Evolutionary conservation across 2,797 vertebrate species (phyloP).

Genomic region (Hipposideros larvatus): DNA sequence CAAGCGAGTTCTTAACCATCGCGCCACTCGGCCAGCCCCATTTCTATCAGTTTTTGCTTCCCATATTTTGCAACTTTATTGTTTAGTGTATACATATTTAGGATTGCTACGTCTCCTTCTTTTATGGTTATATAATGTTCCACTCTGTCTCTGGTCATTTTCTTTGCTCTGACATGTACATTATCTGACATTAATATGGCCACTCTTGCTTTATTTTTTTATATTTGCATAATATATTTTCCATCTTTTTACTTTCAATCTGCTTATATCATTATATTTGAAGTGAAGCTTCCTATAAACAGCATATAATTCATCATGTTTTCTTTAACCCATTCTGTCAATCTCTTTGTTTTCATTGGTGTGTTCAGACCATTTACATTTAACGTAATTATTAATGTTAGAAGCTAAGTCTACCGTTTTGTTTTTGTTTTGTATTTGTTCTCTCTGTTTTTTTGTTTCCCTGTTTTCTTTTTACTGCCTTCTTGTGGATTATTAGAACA

Average conservation of each 20-base stretch:
- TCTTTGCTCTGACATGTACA: not conserved
- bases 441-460: not conserved
- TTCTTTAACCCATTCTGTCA: not conserved
- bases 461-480: not conserved
- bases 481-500: not conserved
- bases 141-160: not conserved
- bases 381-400: slow-evolving; percentile 26
- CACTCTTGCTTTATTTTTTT: not conserved
- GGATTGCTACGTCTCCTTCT: not conserved
- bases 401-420: not conserved
- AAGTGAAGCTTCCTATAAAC: not conserved
- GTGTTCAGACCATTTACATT: slow-evolving; percentile 8
- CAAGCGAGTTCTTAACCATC: too few relatives aligned
- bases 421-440: not conserved
- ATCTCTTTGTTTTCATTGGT: not conserved
- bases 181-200: not conserved
- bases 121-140: not conserved
- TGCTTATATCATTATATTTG: slow-evolving; percentile 12
- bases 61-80: not conserved
- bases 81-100: not conserved
- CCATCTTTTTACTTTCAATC: not conserved
- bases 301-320: not conserved
- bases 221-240: not conserved
- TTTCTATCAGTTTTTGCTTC: not conserved
- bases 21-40: too few relatives aligned